Evolutionary conservation across 2,797 vertebrate genomes (phyloP), one percentile per base, ranked within the genome.

Genomic region (Petrocephalus schoutedeni): DNA sequence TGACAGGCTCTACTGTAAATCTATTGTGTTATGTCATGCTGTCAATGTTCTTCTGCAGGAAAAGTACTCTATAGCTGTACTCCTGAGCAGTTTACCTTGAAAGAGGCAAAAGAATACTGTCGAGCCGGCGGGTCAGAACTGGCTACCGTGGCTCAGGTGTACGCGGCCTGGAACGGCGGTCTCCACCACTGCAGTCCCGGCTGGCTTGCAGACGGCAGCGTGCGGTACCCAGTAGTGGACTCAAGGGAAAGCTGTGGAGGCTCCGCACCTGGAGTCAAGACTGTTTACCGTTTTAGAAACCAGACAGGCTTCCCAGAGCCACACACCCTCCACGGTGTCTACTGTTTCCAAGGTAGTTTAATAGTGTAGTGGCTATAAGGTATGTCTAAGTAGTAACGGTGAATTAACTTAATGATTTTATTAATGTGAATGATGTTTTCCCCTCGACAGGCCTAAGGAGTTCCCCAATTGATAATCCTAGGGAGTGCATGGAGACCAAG

Each of bases 151-250:
- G 97, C 97, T 80, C 97, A 99, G 93, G 95, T 99, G 0, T 97
- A 98, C 0, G 97, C 96, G 0, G 98, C 98, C 19, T 99, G 97
- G 98, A 97, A 92, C 0, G 95, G 95, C 0, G 98, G 98, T 10
- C 92, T 99, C 90, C 96, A 98, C 89, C 95, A 95, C 92, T 99
- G 98, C 93, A 97, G 94, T 91, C 97, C 98, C 0, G 98, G 98
- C 8, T 99, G 98, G 98, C 93, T 99, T 90, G 97, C 97, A 0
- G 98, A 99, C 0, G 96, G 97, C 74, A 99, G 98, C 0, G 97
- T 98, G 89, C 96, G 98, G 6, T 98, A 98, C 90, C 97, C 98
- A 85, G 98, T 98, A 2, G 93, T 97, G 90, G 96, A 93, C 0
- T 97, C 98, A 0, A 94, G 97, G 51, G 97, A 97, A 90, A 96